Conservation (phyloP, 2,113 vertebrate species). For the Turnix velox region DNA sequence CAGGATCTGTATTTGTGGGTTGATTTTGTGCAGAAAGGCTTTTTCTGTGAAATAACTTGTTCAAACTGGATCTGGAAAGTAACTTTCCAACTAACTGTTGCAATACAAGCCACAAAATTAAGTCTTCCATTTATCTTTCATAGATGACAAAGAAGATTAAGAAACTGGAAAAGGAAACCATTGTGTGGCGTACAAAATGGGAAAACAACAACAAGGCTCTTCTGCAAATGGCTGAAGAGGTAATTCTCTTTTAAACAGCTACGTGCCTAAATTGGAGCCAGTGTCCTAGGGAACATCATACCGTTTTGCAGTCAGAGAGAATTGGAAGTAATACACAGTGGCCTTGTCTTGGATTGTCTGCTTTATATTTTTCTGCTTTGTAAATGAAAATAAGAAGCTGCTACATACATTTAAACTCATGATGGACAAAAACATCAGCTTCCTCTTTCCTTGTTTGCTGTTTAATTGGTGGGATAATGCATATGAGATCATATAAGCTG, state of each 20-base stretch:
- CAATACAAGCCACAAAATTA: neutral
- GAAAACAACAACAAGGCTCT: conserved; percentile 98
- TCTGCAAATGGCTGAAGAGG: conserved; percentile 99
- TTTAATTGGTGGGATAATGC: neutral
- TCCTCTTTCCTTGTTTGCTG: neutral
- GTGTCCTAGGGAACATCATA: neutral
- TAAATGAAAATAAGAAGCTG: neutral
- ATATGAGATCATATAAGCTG: neutral
- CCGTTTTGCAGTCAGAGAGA: neutral
- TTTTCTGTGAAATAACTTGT: neutral
- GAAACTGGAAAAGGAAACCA: conserved; percentile 97
- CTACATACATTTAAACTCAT: neutral
- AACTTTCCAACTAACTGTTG: neutral
- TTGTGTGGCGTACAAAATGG: conserved; percentile 97
- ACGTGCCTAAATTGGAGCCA: neutral
- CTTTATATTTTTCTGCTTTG: neutral
- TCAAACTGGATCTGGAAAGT: neutral
- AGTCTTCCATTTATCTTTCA: neutral
- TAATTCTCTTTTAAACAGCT: neutral
- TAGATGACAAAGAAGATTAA: conserved; percentile 99
- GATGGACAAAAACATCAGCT: neutral
- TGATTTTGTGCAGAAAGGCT: neutral
- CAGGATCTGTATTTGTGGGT: neutral
- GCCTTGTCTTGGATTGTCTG: neutral
- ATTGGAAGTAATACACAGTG: neutral